Base-by-base conservation (phyloP, 2,888 invertebrate genomes). In the Lycia hirtaria region DNA sequence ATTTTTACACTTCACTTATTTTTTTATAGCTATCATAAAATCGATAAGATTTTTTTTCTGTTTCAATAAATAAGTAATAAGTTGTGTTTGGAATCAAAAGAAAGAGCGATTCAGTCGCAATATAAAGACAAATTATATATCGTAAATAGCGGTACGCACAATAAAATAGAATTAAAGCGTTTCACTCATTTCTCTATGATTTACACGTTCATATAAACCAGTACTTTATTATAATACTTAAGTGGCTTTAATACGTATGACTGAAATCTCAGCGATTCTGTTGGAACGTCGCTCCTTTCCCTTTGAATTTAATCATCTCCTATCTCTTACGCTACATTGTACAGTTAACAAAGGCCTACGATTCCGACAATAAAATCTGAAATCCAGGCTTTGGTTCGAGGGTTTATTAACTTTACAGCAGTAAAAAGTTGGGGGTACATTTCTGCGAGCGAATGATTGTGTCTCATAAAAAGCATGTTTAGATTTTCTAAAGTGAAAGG, bases 261-360 rank as follows among this genome's bases (percentile, higher is more conserved):
- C 19, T 26, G 26, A 20, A 44, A 30, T 30, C 30, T 19, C 30
- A 30, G 26, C 26, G 40, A 28, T 20, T 30, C 40, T 15, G 22
- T 32, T 30, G 32, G 22, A 14, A 15, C 47, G 15, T 24, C 3
- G 15, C 24, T 47, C 47, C 40, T 41, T 47, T 53, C 30, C 47
- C 40, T 41, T 48, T 54, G 38, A 32, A 33, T 48, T 54, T 54
- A 54, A 54, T 54, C 47, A 54, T 47, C 47, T 33, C 55, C 43
- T 55, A 55, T 55, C 48, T 55, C 54, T 54, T 47, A 41, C 55
- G 35, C 48, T 55, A 55, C 55, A 55, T 55, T 55, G 55, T 55
- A 32, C 56, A 50, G 44, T 44, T 38, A 50, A 56, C 56, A 56
- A 56, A 56, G 44, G 49, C 43, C 53, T 24, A 20, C 49, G 49